Base-by-base conservation (phyloP, 37 sponge, comb jelly and placozoan species). In the Ianthella basta region DNA sequence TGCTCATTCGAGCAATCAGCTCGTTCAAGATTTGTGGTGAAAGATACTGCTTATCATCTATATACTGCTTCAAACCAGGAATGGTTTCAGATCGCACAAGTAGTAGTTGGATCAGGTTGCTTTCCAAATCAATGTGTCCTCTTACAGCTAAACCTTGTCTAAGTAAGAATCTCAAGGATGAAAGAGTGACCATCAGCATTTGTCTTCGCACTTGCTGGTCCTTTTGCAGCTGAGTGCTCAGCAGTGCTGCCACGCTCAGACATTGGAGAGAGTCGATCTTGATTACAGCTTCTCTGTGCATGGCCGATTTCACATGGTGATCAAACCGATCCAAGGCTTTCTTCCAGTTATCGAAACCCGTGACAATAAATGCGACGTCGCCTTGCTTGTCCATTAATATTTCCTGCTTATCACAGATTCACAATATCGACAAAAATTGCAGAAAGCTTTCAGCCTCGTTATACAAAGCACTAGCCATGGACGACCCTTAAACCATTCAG, bases 261-360 rank as follows among this genome's bases (percentile, higher is more conserved):
- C 59, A 59, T 34, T 73, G 72, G n/a, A 18, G 40, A 72, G 30
- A 38, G 60, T 84, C 60, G 37, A 72, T 72, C 59, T 73, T 84
- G 15, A 72, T 27, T 33, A 73, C 44, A 74, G 85, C 75, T 33
- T 73, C 85, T 56, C 73, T 84, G 59, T 84, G 83, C 19, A 36
- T 72, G n/a, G 25, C 74, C 56, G 85, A 84, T n/a, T n/a, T 4
- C 19, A 60, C 60, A 84, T 84, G 74, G 0, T 12, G 24, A 69
- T 68, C 23, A 70, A 84, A 84, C 30, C 56, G 23, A 33, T 84
- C 77, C 24, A 36, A n/a, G 57, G 77, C 75, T 56, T 69, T 84
- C 40, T 84, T 84, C 85, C 85, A 84, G 40, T 84, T 72, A 4
- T 84, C 85, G 29, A 73, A 84, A 56, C 85, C 74, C 55, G 15